Evolutionary conservation across 2,888 invertebrate species (phyloP).

Genomic region (Exephanes ischioxanthus): DNA sequence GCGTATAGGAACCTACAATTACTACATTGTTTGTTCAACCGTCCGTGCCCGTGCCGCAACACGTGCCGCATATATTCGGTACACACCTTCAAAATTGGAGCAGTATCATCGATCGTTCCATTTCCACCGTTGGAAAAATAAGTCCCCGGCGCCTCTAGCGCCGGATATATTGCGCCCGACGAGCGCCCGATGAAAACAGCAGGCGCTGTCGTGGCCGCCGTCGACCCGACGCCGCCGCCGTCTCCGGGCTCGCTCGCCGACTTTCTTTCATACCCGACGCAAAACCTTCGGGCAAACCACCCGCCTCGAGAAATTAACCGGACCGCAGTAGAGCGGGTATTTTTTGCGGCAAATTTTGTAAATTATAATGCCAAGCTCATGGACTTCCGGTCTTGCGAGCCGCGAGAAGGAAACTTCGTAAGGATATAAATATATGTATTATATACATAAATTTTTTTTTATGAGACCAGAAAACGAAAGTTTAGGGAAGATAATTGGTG

Average conservation of each 20-base stretch:
- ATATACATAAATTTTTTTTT: too few species aligned
- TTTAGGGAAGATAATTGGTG: too few species aligned
- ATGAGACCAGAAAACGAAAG: too few species aligned
- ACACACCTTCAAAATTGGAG: slow-evolving; percentile 68
- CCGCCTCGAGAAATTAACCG: slow-evolving; percentile 32
- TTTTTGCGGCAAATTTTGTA: background rate
- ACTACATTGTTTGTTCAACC: slow-evolving; percentile 51
- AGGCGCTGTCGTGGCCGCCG: slow-evolving; percentile 45
- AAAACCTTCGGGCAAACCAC: background rate
- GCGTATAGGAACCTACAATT: background rate
- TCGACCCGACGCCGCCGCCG: slow-evolving; percentile 45
- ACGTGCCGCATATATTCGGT: slow-evolving; percentile 64
- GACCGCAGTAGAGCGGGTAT: slow-evolving; percentile 10
- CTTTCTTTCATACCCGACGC: slow-evolving; percentile 22
- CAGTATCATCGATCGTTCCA: slow-evolving; percentile 69
- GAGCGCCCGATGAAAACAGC: slow-evolving; percentile 57
- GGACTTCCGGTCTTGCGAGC: too few species aligned
- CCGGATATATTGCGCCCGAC: background rate
- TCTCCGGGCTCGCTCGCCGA: slow-evolving; percentile 41
- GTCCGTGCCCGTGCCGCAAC: slow-evolving; percentile 55
- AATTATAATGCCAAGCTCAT: too few species aligned
- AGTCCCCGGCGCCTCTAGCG: slow-evolving; percentile 43
- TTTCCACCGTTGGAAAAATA: slow-evolving; percentile 67
- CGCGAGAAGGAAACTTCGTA: too few species aligned
- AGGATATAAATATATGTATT: too few species aligned